phyloP scores from a whole-genome alignment of 2,888 invertebrate species.

The Trisateles emortualis region DNA sequence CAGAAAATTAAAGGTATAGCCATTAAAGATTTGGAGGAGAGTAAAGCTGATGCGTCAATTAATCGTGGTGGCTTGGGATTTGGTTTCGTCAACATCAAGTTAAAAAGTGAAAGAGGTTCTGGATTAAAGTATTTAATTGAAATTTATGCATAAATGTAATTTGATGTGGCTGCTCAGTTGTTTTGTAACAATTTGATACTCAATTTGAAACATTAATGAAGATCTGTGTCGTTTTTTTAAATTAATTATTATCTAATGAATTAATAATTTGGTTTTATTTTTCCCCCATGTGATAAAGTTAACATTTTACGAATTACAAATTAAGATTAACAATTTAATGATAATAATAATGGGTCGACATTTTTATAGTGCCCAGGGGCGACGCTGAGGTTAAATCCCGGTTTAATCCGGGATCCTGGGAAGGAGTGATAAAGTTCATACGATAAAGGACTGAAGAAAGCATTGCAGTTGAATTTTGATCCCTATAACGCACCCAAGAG shows the following conservation, averaged over 20 bases:
- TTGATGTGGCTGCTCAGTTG: background rate
- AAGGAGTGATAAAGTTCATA: no score
- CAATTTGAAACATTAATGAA: background rate
- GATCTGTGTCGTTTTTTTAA: background rate
- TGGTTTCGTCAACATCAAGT: constrained; percentile 65
- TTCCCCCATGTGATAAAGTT: background rate
- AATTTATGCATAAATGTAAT: constrained; percentile 50
- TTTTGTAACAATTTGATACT: background rate
- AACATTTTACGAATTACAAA: no score
- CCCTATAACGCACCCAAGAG: no score
- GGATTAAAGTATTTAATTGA: constrained; percentile 67
- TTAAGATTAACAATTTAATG: no score
- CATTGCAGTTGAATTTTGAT: no score
- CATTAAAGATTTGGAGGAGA: constrained; percentile 53
- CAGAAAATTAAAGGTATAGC: constrained; percentile 64
- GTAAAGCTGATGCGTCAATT: constrained; percentile 64
- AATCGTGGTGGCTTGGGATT: constrained; percentile 69
- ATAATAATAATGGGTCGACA: no score
- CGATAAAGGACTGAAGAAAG: no score
- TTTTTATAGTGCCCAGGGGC: no score
- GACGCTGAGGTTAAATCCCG: no score
- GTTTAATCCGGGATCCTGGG: no score
- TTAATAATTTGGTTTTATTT: background rate
- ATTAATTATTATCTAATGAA: no score
- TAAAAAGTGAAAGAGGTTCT: constrained; percentile 71